Percentiles rank a stretch among this genome's conserved stretches.
phyloP scores from a whole-genome alignment of 1,140 invertebrate genomes.

The Zaprionus vittiger region DNA sequence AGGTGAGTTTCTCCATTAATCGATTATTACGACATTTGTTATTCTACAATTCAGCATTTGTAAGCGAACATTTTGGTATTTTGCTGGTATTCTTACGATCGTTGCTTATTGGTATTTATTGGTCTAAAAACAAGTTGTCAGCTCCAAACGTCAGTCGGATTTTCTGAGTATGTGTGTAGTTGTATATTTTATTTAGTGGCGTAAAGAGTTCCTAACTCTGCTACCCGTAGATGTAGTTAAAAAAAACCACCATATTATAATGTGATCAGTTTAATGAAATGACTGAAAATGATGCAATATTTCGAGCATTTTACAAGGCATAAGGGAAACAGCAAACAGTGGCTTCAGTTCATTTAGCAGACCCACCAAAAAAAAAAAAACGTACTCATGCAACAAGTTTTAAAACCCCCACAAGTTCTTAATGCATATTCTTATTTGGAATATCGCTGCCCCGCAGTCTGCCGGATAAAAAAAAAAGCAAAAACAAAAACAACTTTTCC shows the following conservation, averaged over 20 bases:
- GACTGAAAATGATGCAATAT: neutral
- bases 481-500: neutral
- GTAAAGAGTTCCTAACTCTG: constrained; percentile 7
- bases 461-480: neutral
- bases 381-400: no score
- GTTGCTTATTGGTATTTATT: neutral
- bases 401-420: neutral
- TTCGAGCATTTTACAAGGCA: no score
- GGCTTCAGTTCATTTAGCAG: no score
- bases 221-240: neutral
- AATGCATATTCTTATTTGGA: neutral
- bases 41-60: constrained; percentile 21
- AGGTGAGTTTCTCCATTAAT: constrained; percentile 85
- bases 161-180: constrained; percentile 6
- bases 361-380: no score
- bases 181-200: constrained; percentile 17
- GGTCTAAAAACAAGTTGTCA: constrained; percentile 15
- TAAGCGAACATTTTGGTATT: constrained; percentile 28
- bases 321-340: no score
- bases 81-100: constrained; percentile 10
- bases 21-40: neutral
- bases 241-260: neutral
- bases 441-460: neutral
- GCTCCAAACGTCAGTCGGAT: neutral
- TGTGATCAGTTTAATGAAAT: neutral